phyloP scores from a whole-genome alignment of 2,888 invertebrate genomes.

The Leuctra nigra region DNA sequence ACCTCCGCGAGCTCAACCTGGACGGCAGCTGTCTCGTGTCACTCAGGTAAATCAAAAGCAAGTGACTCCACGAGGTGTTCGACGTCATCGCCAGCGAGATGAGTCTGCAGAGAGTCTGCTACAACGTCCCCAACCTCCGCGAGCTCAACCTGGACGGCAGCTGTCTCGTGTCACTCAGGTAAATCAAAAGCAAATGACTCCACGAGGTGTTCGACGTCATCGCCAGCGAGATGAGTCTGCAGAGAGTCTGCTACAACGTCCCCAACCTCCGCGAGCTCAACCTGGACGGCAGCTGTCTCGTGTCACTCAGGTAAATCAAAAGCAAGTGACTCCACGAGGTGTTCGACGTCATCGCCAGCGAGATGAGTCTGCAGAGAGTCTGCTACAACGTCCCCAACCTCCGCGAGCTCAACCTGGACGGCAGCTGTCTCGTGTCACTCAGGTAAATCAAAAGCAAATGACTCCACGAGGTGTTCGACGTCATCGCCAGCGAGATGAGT shows the following conservation, averaged over 20 bases:
- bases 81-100: constrained; percentile 58
- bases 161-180: constrained; percentile 51
- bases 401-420: constrained; percentile 54
- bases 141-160: constrained; percentile 61
- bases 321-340: constrained; percentile 39
- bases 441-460: constrained; percentile 32
- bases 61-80: constrained; percentile 45
- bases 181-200: constrained; percentile 33
- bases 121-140: constrained; percentile 54
- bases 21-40: constrained; percentile 62
- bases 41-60: constrained; percentile 38
- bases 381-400: constrained; percentile 56
- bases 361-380: constrained; percentile 56
- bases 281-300: constrained; percentile 59
- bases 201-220: constrained; percentile 53
- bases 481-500: constrained; percentile 58
- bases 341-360: constrained; percentile 56
- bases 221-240: constrained; percentile 56
- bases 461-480: constrained; percentile 45
- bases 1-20: constrained; percentile 52
- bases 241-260: constrained; percentile 53
- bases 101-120: constrained; percentile 54
- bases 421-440: constrained; percentile 58
- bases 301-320: constrained; percentile 44
- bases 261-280: constrained; percentile 55